Evolutionary conservation across 1,140 invertebrate genomes (phyloP), one percentile per base, ranked within the genome.

Genomic region (Brachionus calyciflorus): DNA sequence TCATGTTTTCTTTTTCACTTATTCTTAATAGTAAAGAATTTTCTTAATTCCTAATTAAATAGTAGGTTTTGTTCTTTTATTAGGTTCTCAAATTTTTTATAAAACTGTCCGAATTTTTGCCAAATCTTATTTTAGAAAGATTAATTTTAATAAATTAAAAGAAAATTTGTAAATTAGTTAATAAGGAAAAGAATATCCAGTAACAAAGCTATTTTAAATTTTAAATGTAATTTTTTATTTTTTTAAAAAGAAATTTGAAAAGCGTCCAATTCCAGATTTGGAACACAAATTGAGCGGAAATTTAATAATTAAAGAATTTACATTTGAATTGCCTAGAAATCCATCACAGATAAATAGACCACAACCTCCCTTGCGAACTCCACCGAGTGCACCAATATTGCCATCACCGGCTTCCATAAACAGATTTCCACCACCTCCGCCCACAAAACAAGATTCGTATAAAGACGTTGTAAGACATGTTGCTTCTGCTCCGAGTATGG

Each of bases 171-270:
- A n/a, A n/a, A n/a, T n/a, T n/a, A n/a, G n/a, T n/a, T n/a, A n/a
- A n/a, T n/a, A n/a, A n/a, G n/a, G n/a, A n/a, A n/a, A n/a, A n/a
- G n/a, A n/a, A n/a, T n/a, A n/a, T n/a, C n/a, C n/a, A n/a, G n/a
- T n/a, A n/a, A n/a, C n/a, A n/a, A n/a, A n/a, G n/a, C n/a, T n/a
- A n/a, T n/a, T n/a, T 14, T 5, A 14, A 46, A 46, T 46, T 46
- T 17, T 7, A 46, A 7, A 7, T 17, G 3, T 5, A 12, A 3
- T n/a, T 57, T 57, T 57, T 5, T n/a, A 12, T 3, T 30, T 30
- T 57, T 57, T 57, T 30, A 7, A 7, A 3, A 14, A 65, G 60
- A 44, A 26, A 65, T 65, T 65, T 24, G 60, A 65, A 44, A 46
- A 3, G 44, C 41, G 26, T 44, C 17, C 33, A 14, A 26, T 65